phyloP scores from a whole-genome alignment of 2,113 vertebrate genomes.

The Entelurus aequoreus region DNA sequence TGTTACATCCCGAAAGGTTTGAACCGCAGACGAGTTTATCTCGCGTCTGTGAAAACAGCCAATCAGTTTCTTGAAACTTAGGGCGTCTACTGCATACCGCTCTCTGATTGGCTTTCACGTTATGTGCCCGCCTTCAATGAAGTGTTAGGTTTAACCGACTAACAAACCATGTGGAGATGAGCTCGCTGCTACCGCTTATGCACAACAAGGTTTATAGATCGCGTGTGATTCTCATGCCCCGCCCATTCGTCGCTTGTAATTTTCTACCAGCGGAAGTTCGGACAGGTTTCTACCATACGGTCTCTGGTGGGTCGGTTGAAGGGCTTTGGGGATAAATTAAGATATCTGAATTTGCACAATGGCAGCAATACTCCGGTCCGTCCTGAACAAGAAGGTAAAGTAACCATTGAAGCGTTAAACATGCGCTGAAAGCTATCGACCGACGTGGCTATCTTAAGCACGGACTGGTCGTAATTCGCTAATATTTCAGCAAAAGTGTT shows the following conservation, averaged over 20 bases:
- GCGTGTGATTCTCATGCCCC: not conserved
- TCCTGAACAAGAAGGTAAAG: conserved; percentile 50
- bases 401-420: not conserved
- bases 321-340: conserved; percentile 25
- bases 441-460: conserved; percentile 17
- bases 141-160: conserved; percentile 9
- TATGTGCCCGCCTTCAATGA: conserved; percentile 15
- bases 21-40: fast-evolving
- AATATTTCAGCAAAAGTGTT: not conserved
- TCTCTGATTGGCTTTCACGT: conserved; percentile 37
- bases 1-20: too few relatives aligned
- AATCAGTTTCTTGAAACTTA: conserved; percentile 34
- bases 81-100: conserved; percentile 22
- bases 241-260: not conserved
- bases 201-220: conserved; percentile 2
- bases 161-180: not conserved
- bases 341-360: conserved; percentile 21
- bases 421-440: conserved; percentile 19
- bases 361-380: conserved; percentile 49
- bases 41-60: conserved; percentile 12
- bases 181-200: fast-evolving
- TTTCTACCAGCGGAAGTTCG: conserved; percentile 19
- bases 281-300: not conserved
- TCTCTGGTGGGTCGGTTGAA: conserved; percentile 35
- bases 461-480: not conserved